Conservation (phyloP, 2,888 invertebrate species). For the Plutella xylostella region DNA sequence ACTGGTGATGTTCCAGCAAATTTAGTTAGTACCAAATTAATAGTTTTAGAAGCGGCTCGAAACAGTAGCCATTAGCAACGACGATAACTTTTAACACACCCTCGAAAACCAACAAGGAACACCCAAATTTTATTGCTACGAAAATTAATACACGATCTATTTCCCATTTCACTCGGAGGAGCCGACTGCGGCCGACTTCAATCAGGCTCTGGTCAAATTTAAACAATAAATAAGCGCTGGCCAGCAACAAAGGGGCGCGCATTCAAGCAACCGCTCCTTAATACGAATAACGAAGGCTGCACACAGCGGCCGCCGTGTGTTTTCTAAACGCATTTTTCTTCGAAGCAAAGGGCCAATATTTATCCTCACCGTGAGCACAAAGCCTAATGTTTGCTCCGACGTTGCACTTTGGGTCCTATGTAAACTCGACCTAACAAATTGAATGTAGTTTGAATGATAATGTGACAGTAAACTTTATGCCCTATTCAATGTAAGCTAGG, state of each 20-base stretch:
- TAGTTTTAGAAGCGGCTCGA: not conserved
- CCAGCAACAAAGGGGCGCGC: constrained; percentile 33
- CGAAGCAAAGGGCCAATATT: constrained; percentile 63
- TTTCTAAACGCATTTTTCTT: constrained; percentile 64
- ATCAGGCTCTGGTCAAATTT: constrained; percentile 30
- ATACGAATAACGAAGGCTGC: constrained; percentile 63
- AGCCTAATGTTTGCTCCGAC: constrained; percentile 59
- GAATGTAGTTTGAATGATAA: constrained; percentile 27
- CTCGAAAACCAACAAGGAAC: constrained; percentile 34
- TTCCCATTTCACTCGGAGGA: constrained; percentile 21
- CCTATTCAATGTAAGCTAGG: constrained; percentile 14
- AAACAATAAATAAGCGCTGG: constrained; percentile 29
- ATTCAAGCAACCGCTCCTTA: constrained; percentile 38
- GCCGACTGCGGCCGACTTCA: constrained; percentile 26
- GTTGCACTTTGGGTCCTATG: constrained; percentile 67
- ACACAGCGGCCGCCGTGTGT: constrained; percentile 51
- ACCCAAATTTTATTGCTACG: constrained; percentile 33
- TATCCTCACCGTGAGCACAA: constrained; percentile 60
- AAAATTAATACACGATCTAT: constrained; percentile 50
- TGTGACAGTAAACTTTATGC: not conserved
- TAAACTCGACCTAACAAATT: constrained; percentile 60
- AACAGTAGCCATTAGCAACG: constrained; percentile 14
- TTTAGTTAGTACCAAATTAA: too few relatives aligned
- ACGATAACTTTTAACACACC: constrained; percentile 29
- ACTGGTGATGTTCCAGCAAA: too few relatives aligned